Conservation (phyloP, 2,888 invertebrate genomes). For the Drosophila anomalata region DNA sequence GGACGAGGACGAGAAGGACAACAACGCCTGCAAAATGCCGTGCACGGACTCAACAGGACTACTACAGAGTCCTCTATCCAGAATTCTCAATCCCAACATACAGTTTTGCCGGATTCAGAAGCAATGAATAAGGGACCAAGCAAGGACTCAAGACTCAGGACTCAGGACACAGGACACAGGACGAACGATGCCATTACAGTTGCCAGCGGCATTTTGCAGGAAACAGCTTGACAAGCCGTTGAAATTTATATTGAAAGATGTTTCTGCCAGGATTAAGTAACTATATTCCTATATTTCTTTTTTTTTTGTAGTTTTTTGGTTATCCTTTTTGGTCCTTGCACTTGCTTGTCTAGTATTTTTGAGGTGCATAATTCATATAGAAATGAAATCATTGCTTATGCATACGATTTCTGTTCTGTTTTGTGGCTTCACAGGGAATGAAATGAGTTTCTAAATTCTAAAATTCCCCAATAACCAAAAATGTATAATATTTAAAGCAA, state of each 20-base stretch:
- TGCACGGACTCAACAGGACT: slow-evolving; percentile 1
- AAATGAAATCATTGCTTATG: slow-evolving; percentile 27
- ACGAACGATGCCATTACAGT: slow-evolving; percentile 43
- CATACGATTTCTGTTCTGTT: slow-evolving; percentile 3
- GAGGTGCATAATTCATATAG: slow-evolving; percentile 36
- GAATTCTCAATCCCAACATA: neutral
- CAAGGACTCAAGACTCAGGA: slow-evolving; percentile 1
- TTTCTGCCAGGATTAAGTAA: slow-evolving; percentile 66
- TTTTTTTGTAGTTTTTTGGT: neutral
- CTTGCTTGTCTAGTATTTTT: neutral
- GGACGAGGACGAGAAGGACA: slow-evolving; percentile 26
- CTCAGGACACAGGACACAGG: too few species aligned
- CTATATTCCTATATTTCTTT: slow-evolving; percentile 10
- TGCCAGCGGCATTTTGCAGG: slow-evolving; percentile 54
- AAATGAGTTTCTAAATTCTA: neutral
- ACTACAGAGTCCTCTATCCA: neutral
- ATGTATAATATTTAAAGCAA: neutral
- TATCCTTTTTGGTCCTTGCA: neutral
- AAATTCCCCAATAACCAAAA: too few species aligned
- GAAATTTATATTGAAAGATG: slow-evolving; percentile 79
- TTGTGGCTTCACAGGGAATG: neutral
- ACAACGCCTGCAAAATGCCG: slow-evolving; percentile 36
- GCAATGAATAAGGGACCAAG: slow-evolving; percentile 1
- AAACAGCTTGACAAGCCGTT: slow-evolving; percentile 78
- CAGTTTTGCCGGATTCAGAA: slow-evolving; percentile 3